A percentile compares a stretch with the other conserved stretches of the same genome.
phyloP scores from a whole-genome alignment of 92 coral and sea anemone genomes.

The Blastomussa wellsi region DNA sequence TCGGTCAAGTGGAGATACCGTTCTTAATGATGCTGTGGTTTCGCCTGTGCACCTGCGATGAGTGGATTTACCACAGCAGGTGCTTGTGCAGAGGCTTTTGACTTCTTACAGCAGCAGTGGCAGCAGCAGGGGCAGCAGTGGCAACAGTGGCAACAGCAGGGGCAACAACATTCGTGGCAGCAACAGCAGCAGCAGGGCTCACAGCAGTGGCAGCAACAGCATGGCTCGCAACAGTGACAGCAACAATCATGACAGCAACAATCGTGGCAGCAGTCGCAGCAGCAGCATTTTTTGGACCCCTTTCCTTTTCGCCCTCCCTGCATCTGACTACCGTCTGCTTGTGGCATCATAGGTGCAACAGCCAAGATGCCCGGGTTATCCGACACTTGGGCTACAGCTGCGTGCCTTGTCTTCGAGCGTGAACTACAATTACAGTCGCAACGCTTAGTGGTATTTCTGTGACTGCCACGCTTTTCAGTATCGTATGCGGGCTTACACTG shows the following conservation, averaged over 20 bases:
- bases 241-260: slow-evolving; percentile 64
- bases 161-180: slow-evolving; percentile 70
- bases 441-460: slow-evolving; percentile 13
- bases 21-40: slow-evolving; percentile 34
- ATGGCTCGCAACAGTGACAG: slow-evolving; percentile 69
- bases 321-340: slow-evolving; percentile 12
- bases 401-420: slow-evolving; percentile 15
- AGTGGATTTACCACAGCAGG: slow-evolving; percentile 18
- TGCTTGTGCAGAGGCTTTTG: background rate
- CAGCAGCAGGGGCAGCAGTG: slow-evolving; percentile 61
- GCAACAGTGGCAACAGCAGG: slow-evolving; percentile 68
- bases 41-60: slow-evolving; percentile 26
- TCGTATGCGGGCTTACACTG: background rate
- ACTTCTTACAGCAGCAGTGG: slow-evolving; percentile 60
- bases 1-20: background rate
- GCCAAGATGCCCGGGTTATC: slow-evolving; percentile 56
- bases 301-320: slow-evolving; percentile 27
- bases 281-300: slow-evolving; percentile 56
- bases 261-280: slow-evolving; percentile 61
- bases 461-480: background rate
- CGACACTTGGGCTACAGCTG: slow-evolving; percentile 38
- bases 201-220: slow-evolving; percentile 75
- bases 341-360: slow-evolving; percentile 29
- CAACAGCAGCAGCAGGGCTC: slow-evolving; percentile 76
- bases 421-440: slow-evolving; percentile 49